phyloP scores from a whole-genome alignment of 2,888 invertebrate species.

The Eugnorisma glareosa region DNA sequence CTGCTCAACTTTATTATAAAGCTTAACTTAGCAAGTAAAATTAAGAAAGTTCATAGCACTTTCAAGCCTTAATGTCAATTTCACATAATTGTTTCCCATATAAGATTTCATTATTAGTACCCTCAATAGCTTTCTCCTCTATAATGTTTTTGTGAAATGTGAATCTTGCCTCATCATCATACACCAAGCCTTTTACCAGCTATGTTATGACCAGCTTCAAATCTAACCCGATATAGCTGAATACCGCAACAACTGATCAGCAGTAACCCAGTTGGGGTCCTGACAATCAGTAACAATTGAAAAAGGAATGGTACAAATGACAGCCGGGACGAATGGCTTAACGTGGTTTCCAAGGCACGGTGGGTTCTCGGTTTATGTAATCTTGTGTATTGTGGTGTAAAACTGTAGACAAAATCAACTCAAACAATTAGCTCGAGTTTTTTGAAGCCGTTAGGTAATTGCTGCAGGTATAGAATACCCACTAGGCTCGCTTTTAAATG shows the following conservation, averaged over 20 bases:
- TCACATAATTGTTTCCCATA: constrained; percentile 27
- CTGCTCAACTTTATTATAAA: constrained; percentile 31
- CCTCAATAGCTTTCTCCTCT: not conserved
- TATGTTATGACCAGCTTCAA: not conserved
- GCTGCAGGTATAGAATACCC: not conserved
- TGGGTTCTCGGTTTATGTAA: not conserved
- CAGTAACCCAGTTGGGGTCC: too few relatives aligned
- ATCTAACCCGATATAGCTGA: not conserved
- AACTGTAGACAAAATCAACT: not conserved
- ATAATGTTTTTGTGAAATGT: not conserved
- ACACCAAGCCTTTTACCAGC: rapidly evolving
- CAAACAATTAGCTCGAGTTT: not conserved
- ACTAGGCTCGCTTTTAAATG: not conserved
- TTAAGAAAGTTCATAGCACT: constrained; percentile 38
- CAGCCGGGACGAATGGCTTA: not conserved
- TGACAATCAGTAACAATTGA: not conserved
- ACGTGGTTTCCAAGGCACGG: not conserved
- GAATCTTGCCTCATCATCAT: not conserved
- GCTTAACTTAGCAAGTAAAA: constrained; percentile 30
- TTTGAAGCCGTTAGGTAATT: not conserved
- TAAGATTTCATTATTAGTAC: constrained; percentile 8
- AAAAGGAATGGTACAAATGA: not conserved
- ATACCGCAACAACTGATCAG: too few relatives aligned
- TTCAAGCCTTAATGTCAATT: constrained; percentile 39
- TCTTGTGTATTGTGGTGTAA: not conserved